These are phyloP conservation scores for Hypercompe scribonia DNA, from an alignment of 2,888 invertebrate species.

Conservation along the genomic window DNA sequence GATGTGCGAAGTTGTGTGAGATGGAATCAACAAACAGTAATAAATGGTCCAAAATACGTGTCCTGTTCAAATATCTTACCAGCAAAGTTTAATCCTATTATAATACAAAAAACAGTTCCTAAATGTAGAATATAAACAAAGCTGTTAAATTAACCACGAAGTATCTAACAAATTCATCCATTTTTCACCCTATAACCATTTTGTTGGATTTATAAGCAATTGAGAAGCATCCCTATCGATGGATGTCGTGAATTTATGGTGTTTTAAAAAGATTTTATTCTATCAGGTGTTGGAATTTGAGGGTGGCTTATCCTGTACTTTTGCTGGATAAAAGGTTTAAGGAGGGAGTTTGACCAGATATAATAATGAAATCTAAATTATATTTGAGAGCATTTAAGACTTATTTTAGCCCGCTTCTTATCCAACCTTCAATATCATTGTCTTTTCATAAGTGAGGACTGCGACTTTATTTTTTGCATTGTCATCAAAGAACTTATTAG, in stretches of 20 bases:
- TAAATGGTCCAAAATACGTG: neutral
- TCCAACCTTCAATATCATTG: too few relatives aligned
- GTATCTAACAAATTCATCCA: conserved; percentile 53
- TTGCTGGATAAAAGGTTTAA: conserved; percentile 7
- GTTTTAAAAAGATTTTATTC: conserved; percentile 62
- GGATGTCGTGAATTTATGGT: conserved; percentile 55
- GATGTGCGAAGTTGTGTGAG: neutral
- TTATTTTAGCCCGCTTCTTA: too few relatives aligned
- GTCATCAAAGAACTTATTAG: too few relatives aligned
- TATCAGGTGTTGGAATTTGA: conserved; percentile 48
- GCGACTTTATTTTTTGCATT: too few relatives aligned
- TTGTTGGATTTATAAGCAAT: conserved; percentile 65
- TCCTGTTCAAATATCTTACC: neutral
- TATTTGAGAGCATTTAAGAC: neutral
- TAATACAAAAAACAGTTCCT: neutral
- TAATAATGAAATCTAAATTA: neutral
- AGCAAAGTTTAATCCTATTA: neutral
- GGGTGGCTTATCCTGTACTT: conserved; percentile 12
- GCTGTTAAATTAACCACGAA: conserved; percentile 57
- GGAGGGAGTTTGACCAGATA: neutral
- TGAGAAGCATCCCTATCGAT: conserved; percentile 58
- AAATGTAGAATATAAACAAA: conserved; percentile 7
- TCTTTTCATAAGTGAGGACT: too few relatives aligned
- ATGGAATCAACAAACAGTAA: neutral
- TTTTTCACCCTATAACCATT: conserved; percentile 68